Percentiles rank a stretch among this genome's conserved stretches.
phyloP scores from a whole-genome alignment of 2,888 invertebrate species.

The Vandiemenella viatica region DNA sequence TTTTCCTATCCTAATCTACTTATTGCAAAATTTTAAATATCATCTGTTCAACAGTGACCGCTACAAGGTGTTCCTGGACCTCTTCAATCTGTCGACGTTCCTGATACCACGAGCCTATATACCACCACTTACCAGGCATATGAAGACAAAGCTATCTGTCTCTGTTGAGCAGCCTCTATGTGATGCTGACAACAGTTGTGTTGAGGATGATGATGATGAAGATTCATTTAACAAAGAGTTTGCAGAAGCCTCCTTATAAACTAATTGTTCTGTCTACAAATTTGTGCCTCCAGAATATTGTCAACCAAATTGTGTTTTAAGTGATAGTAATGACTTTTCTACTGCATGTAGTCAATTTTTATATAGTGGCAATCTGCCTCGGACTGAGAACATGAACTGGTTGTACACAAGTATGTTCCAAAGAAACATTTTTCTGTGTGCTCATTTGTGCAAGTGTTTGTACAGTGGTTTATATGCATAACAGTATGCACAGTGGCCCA shows the following conservation, averaged over 20 bases:
- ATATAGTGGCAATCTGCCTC: too few species aligned
- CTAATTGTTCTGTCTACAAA: neutral
- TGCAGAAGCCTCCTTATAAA: neutral
- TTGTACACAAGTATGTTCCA: too few species aligned
- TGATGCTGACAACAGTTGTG: neutral
- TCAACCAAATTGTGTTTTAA: too few species aligned
- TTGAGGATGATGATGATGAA: neutral
- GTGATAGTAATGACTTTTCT: too few species aligned
- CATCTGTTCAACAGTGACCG: slow-evolving; percentile 75
- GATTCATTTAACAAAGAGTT: neutral
- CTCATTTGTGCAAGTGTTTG: too few species aligned
- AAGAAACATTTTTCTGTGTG: too few species aligned
- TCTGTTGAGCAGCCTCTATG: neutral
- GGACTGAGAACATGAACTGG: too few species aligned
- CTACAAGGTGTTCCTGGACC: slow-evolving; percentile 94
- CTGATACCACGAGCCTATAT: slow-evolving; percentile 82
- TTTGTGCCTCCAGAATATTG: neutral
- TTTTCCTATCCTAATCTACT: too few species aligned
- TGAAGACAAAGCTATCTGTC: slow-evolving; percentile 52
- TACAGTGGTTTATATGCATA: too few species aligned
- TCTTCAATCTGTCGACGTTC: slow-evolving; percentile 94
- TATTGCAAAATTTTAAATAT: too few species aligned
- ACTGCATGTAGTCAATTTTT: too few species aligned
- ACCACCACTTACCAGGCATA: slow-evolving; percentile 68
- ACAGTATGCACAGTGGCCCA: too few species aligned